A percentile compares a stretch with the other conserved stretches of the same genome.
Evolutionary conservation across 2,888 invertebrate species (phyloP).

Genomic region (Drymonia ruficornis): DNA sequence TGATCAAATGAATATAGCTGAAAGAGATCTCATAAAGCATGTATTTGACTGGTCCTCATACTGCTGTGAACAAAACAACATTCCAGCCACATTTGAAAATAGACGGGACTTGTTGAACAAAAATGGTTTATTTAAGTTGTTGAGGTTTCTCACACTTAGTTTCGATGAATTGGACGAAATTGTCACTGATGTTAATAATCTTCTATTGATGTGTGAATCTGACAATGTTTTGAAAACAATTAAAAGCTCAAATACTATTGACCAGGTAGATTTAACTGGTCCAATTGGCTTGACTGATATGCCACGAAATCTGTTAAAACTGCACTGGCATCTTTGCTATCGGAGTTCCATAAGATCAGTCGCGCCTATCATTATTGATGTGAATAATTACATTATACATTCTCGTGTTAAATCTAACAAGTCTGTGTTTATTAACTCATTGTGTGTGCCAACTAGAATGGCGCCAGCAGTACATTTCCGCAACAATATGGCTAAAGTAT

Average conservation of each 20-base stretch:
- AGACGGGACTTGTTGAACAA: constrained; percentile 70
- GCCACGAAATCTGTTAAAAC: constrained; percentile 59
- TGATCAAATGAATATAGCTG: constrained; percentile 77
- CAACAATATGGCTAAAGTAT: constrained; percentile 59
- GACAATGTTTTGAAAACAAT: constrained; percentile 48
- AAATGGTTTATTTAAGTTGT: constrained; percentile 68
- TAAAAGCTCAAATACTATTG: constrained; percentile 31
- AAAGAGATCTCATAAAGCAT: constrained; percentile 80
- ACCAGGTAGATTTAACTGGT: constrained; percentile 33
- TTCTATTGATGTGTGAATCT: constrained; percentile 63
- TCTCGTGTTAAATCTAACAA: constrained; percentile 71
- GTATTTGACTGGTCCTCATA: constrained; percentile 82
- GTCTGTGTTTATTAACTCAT: constrained; percentile 73
- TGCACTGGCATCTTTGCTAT: constrained; percentile 72
- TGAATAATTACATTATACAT: constrained; percentile 59
- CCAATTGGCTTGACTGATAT: constrained; percentile 31
- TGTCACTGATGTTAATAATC: constrained; percentile 54
- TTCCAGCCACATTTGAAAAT: constrained; percentile 67
- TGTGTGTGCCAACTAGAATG: constrained; percentile 75
- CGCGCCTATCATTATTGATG: constrained; percentile 69
- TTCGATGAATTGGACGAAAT: constrained; percentile 70
- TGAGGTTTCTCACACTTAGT: constrained; percentile 72
- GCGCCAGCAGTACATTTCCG: constrained; percentile 66
- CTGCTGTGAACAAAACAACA: constrained; percentile 76
- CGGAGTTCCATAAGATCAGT: constrained; percentile 69